Conservation (phyloP, 2,113 vertebrate genomes). For the Albula goreensis region DNA sequence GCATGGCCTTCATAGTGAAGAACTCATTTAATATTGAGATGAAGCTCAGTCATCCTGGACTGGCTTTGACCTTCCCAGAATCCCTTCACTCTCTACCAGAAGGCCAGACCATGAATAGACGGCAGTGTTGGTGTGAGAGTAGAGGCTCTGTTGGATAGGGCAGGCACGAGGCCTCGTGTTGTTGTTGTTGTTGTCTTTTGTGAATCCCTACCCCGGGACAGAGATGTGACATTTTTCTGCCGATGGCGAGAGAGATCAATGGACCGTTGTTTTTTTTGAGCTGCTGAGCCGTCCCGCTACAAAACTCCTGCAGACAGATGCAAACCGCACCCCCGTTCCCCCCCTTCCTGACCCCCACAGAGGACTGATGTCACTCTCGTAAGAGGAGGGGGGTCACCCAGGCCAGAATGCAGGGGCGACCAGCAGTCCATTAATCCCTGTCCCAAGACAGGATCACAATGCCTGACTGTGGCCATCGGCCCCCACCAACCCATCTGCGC, state of each 20-base stretch:
- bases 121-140: not conserved
- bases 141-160: not conserved
- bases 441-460: not conserved
- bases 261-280: not conserved
- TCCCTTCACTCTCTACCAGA: not conserved
- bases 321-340: not conserved
- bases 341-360: not conserved
- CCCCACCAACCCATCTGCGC: conserved; percentile 5
- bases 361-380: conserved; percentile 4
- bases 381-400: not conserved
- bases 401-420: not conserved
- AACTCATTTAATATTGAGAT: not conserved
- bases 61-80: not conserved
- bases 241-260: not conserved
- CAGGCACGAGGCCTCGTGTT: not conserved
- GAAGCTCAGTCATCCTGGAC: not conserved
- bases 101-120: not conserved
- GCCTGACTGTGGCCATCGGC: not conserved
- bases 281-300: not conserved
- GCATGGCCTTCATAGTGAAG: not conserved
- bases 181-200: not conserved
- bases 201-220: not conserved
- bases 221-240: not conserved
- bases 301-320: not conserved
- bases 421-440: not conserved